These are phyloP conservation scores for Rhodophaea formosa DNA, from an alignment of 2,888 invertebrate species.

Conservation along the genomic window DNA sequence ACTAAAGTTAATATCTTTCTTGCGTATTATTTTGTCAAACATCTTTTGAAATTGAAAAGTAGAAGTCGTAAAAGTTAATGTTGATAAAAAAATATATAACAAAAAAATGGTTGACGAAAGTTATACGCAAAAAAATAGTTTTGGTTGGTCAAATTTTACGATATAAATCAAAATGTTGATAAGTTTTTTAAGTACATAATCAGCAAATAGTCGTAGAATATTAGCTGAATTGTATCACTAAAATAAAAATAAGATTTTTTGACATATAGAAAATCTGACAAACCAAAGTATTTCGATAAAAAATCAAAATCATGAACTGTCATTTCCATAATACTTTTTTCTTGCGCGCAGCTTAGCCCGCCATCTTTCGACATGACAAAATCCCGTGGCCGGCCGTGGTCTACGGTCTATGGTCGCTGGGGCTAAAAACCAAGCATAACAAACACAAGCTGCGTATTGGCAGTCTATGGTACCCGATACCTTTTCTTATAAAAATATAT, in stretches of 20 bases:
- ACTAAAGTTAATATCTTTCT: slow-evolving; percentile 2
- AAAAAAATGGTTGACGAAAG: slow-evolving; percentile 27
- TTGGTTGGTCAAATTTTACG: slow-evolving; percentile 12
- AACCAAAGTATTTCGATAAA: slow-evolving; percentile 25
- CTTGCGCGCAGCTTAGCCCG: slow-evolving; percentile 29
- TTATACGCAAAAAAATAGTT: slow-evolving; percentile 1
- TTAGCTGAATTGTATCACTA: no score
- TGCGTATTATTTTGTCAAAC: slow-evolving; percentile 10
- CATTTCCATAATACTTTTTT: slow-evolving; percentile 44
- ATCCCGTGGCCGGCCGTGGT: slow-evolving; percentile 21
- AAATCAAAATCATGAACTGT: slow-evolving; percentile 35
- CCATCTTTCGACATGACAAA: slow-evolving; percentile 33
- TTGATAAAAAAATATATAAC: slow-evolving; percentile 8
- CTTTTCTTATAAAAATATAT: background rate
- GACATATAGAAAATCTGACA: slow-evolving; percentile 27
- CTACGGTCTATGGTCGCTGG: slow-evolving; percentile 35
- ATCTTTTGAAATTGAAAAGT: background rate
- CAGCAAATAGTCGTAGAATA: no score
- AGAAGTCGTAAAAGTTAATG: background rate
- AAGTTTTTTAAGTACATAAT: no score
- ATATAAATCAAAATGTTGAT: background rate
- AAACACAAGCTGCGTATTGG: slow-evolving; percentile 63
- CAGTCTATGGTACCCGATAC: slow-evolving; percentile 23
- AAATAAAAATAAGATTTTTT: background rate
- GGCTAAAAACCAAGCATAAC: slow-evolving; percentile 63